Base-by-base conservation (phyloP, 1,140 invertebrate species). In the Homalodisca vitripennis region DNA sequence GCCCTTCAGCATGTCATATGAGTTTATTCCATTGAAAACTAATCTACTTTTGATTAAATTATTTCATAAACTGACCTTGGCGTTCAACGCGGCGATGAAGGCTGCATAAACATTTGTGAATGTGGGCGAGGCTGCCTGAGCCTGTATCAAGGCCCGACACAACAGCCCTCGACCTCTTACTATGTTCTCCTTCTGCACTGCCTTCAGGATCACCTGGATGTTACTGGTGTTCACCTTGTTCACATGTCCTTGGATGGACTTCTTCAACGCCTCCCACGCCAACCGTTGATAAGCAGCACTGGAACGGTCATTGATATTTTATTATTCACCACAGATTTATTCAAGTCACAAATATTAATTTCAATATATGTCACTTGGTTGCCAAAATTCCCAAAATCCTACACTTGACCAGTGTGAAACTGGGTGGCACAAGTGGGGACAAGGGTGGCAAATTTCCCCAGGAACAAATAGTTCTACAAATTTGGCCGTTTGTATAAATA, bases 191-290 rank as follows among this genome's bases (percentile, higher is more conserved):
- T 91, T 90, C 10, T 99, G 84, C 24, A 99, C 79, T 79, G 98
- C 93, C 69, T 92, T 86, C 0, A 97, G 93, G 70, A 99, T 97
- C 29, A 94, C 88, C 0, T 89, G 89, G 71, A 99, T 95, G 78
- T 99, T 99, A 0, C 93, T 92, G 0, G 93, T 92, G 77, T 99
- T 99, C 0, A 99, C 90, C 85, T 99, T 99, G 80, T 99, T 99
- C 57, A 99, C 96, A 70, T 93, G 88, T 78, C 98, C 98, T 78
- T 99, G 96, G 71, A 99, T 96, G n/a, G 95, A 98, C 78, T 99
- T 99, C 77, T 99, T 99, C 17, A 99, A 80, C 0, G 95, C 95
- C 85, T 99, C 98, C 98, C 98, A 99, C 1, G 97, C 91, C 14
- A 99, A 89, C 73, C 98, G 84, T 81, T 99, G 98, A 82, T 95